A percentile compares a stretch with the other conserved stretches of the same genome.
Conservation (phyloP, 1,140 invertebrate species). For the Macrobrachium rosenbergii region DNA sequence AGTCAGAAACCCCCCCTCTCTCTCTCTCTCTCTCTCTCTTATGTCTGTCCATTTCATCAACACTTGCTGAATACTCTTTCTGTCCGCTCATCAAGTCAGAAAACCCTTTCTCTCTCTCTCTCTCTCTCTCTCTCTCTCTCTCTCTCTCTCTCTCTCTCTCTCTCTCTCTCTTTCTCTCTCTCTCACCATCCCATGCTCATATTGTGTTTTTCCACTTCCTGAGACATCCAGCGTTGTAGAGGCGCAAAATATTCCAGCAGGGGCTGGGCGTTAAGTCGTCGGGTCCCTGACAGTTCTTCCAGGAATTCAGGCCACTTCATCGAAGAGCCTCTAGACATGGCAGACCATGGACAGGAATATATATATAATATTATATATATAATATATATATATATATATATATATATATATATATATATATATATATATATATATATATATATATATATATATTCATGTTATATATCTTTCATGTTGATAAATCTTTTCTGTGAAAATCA, state of each 20-base stretch:
- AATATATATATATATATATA: too few relatives aligned
- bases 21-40: conserved; percentile 3
- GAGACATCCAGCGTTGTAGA: conserved; percentile 15
- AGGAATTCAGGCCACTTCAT: conserved; percentile 19
- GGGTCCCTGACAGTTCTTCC: neutral
- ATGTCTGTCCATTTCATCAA: neutral
- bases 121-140: conserved; percentile 5
- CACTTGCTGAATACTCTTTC: neutral
- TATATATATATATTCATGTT: too few relatives aligned
- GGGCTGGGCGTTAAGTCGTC: conserved; percentile 20
- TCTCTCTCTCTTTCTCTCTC: conserved; percentile 7
- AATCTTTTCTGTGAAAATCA: neutral
- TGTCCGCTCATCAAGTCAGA: too few relatives aligned
- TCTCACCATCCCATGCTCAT: conserved; percentile 23
- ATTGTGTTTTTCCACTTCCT: neutral
- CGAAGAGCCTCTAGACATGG: conserved; percentile 4
- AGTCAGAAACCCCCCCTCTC: too few relatives aligned
- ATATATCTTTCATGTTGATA: too few relatives aligned
- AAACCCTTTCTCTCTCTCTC: too few relatives aligned
- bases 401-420: too few relatives aligned
- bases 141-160: neutral
- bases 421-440: too few relatives aligned
- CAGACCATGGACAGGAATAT: conserved; percentile 6
- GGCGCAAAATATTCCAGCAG: conserved; percentile 27
- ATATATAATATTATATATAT: too few relatives aligned